These are phyloP conservation scores for Aix galericulata DNA, from an alignment of 2,113 vertebrate genomes.

Conservation along the genomic window DNA sequence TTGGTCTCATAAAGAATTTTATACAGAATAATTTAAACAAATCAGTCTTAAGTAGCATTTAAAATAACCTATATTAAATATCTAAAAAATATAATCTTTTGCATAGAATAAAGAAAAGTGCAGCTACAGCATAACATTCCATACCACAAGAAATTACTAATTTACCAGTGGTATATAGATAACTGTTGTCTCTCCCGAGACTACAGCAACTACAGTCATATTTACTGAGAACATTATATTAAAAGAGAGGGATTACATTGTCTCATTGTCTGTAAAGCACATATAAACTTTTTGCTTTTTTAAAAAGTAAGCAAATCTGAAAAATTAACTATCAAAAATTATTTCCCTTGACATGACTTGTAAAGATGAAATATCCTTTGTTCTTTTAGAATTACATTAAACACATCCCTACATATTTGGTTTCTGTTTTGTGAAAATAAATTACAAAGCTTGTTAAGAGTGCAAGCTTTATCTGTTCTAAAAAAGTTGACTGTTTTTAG, in stretches of 20 bases:
- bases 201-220: background rate
- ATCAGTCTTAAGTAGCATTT: slow-evolving; percentile 17
- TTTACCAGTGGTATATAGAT: background rate
- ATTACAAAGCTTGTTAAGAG: background rate
- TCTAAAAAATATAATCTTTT: slow-evolving; percentile 42
- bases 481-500: background rate
- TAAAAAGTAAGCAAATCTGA: background rate
- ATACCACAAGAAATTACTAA: background rate
- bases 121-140: slow-evolving; percentile 25
- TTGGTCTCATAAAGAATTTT: background rate
- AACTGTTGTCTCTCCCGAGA: background rate
- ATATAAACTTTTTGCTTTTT: background rate
- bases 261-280: background rate
- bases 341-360: background rate
- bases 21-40: background rate
- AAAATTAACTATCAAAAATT: background rate
- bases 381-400: slow-evolving; percentile 10
- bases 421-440: background rate
- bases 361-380: background rate
- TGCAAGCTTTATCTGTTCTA: background rate
- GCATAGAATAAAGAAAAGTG: slow-evolving; percentile 67
- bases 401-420: background rate
- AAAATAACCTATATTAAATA: slow-evolving; percentile 31
- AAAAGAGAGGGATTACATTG: background rate
- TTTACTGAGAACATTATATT: background rate